Base-by-base conservation (phyloP, 1,140 invertebrate genomes). In the Heliconius congener region DNA sequence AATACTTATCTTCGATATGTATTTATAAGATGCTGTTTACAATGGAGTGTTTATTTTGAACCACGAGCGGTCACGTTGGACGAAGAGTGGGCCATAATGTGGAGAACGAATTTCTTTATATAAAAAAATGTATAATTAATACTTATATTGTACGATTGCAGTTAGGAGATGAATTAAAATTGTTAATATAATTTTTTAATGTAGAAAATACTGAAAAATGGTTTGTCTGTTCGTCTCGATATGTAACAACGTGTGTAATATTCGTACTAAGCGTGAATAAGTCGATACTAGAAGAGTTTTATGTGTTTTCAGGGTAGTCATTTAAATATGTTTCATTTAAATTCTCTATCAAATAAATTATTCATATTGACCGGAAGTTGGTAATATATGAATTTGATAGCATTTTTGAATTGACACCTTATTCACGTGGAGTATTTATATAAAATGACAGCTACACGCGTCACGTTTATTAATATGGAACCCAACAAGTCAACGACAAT, bases 1-100 rank as follows among this genome's bases (percentile, higher is more conserved):
- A 92, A 93, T 93, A 93, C 70, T 90, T 88, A 89, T 87, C 83
- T 91, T 89, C 82, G 84, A 86, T 90, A 87, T 87, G 86, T 90
- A 90, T 89, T 89, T 91, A 78, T 93, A 93, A 91, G 91, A 86
- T 82, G 85, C 85, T 83, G 83, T 93, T 92, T 91, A 90, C 84
- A 91, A 91, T 84, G 90, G 83, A 82, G 27, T 81, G 85, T 89
- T 87, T 84, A 86, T 87, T 46, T 90, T 90, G 71, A 84, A 84
- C 83, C 82, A 86, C 85, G 87, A 88, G 86, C 86, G 60, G n/a
- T 80, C 73, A 76, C 76, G 72, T 77, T 77, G 78, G 74, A 78
- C 72, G 74, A 74, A 78, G 72, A 78, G 71, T 23, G 77, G 70
- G 72, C 76, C 76, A 75, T 74, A 66, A 77, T 76, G 55, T 71